phyloP scores from a whole-genome alignment of 2,888 invertebrate species.

The Acleris laterana region DNA sequence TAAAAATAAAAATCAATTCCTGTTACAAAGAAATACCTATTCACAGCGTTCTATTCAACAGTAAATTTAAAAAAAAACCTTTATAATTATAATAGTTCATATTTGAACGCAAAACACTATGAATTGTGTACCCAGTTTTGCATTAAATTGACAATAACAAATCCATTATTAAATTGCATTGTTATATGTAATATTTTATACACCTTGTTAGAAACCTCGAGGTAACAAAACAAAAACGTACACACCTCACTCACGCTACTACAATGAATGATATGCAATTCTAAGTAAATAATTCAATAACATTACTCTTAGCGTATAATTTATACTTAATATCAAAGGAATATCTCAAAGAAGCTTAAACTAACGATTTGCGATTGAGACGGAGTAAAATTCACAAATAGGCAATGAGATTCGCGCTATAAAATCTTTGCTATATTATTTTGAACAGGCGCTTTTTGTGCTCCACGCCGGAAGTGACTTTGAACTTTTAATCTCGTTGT shows the following conservation, averaged over 20 bases:
- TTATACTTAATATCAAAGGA: slow-evolving; percentile 20
- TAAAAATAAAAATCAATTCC: slow-evolving; percentile 18
- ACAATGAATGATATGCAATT: slow-evolving; percentile 37
- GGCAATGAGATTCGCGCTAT: slow-evolving; percentile 26
- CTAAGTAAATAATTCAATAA: slow-evolving; percentile 33
- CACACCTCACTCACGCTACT: slow-evolving; percentile 13
- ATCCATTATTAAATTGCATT: slow-evolving; percentile 13
- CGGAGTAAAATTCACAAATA: slow-evolving; percentile 23
- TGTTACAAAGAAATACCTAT: slow-evolving; percentile 7
- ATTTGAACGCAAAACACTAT: too few species aligned
- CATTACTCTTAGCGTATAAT: not conserved
- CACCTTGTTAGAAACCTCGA: too few species aligned
- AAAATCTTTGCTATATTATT: slow-evolving; percentile 34
- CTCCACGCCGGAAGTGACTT: slow-evolving; percentile 18
- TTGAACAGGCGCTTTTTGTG: slow-evolving; percentile 41
- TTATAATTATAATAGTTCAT: too few species aligned
- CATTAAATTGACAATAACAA: not conserved
- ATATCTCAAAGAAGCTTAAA: slow-evolving; percentile 26
- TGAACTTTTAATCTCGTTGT: slow-evolving; percentile 32
- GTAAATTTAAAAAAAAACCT: too few species aligned
- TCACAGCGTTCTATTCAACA: too few species aligned
- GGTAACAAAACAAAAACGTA: not conserved
- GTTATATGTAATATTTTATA: too few species aligned
- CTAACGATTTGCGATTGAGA: slow-evolving; percentile 21
- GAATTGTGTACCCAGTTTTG: too few species aligned